Percentiles rank a stretch among this genome's conserved stretches.
Conservation (phyloP, 2,888 invertebrate species). For the Mythimna loreyi region DNA sequence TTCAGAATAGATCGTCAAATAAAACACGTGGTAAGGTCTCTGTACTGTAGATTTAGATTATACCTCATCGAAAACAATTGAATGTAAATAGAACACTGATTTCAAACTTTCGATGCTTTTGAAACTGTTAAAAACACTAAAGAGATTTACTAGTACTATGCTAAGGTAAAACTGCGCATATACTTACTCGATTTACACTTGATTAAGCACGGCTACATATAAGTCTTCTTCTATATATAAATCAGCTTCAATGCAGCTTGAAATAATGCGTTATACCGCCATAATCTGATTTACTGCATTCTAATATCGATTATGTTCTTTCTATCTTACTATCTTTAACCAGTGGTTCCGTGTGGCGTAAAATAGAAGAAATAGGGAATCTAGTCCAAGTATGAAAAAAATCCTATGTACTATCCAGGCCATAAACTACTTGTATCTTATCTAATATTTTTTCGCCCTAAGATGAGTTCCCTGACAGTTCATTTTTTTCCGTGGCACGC, state of each 20-base stretch:
- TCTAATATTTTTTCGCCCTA: too few relatives aligned
- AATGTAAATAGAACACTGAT: conserved; percentile 32
- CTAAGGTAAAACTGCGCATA: not conserved
- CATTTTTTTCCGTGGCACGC: too few relatives aligned
- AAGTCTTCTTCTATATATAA: conserved; percentile 32
- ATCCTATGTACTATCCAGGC: not conserved
- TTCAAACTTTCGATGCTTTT: conserved; percentile 36
- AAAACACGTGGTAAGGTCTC: too few relatives aligned
- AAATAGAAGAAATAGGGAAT: not conserved
- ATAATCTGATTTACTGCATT: conserved; percentile 43
- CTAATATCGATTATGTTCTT: conserved; percentile 30
- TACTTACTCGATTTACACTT: not conserved
- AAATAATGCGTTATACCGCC: conserved; percentile 1
- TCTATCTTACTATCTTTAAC: not conserved
- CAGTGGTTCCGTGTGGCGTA: not conserved
- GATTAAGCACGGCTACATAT: conserved; percentile 6
- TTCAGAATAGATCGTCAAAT: too few relatives aligned
- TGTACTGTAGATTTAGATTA: conserved; percentile 25
- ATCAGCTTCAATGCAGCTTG: not conserved
- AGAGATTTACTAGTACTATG: not conserved
- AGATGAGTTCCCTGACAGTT: too few relatives aligned
- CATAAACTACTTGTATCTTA: too few relatives aligned
- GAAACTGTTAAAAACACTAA: not conserved
- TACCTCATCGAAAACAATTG: conserved; percentile 24
- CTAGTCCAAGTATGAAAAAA: not conserved